These are phyloP conservation scores for Trematocara zebra DNA, from an alignment of 2,113 vertebrate genomes.

Conservation along the genomic window DNA sequence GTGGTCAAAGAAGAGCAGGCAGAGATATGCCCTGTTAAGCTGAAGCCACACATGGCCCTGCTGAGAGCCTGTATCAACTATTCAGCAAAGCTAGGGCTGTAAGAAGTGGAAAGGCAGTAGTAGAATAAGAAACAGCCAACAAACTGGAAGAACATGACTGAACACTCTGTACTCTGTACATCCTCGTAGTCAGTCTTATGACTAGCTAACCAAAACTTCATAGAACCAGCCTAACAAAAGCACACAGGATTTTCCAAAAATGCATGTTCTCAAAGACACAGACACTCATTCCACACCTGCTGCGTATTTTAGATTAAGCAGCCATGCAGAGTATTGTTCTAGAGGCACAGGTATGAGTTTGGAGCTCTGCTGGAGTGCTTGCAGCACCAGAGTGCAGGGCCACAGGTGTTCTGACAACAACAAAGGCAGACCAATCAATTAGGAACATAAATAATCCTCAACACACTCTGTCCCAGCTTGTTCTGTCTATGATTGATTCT, in stretches of 20 bases:
- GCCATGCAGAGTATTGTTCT: background rate
- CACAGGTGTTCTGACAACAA: slow-evolving; percentile 37
- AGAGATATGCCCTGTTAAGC: slow-evolving; percentile 40
- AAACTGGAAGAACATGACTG: background rate
- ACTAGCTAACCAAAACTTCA: background rate
- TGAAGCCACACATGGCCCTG: slow-evolving; percentile 32
- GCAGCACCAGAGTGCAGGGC: background rate
- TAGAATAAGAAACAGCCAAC: background rate
- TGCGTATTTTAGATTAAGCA: background rate
- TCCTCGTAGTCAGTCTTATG: background rate
- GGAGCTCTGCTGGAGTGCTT: slow-evolving; percentile 9
- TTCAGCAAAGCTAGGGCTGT: slow-evolving; percentile 14
- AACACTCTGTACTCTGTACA: background rate
- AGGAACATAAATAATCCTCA: slow-evolving; percentile 39
- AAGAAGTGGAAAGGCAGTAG: background rate
- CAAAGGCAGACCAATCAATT: slow-evolving; percentile 36
- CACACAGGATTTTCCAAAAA: background rate
- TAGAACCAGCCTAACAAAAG: background rate
- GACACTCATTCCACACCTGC: background rate
- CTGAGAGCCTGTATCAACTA: slow-evolving; percentile 37
- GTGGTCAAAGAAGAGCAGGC: slow-evolving; percentile 51
- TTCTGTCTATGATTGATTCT: slow-evolving; percentile 31
- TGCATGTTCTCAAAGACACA: background rate
- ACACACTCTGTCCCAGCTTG: background rate
- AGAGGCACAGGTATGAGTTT: background rate